Evolutionary conservation across 2,888 invertebrate genomes (phyloP), one percentile per base, ranked within the genome.

Genomic region (Polydesmus complanatus): DNA sequence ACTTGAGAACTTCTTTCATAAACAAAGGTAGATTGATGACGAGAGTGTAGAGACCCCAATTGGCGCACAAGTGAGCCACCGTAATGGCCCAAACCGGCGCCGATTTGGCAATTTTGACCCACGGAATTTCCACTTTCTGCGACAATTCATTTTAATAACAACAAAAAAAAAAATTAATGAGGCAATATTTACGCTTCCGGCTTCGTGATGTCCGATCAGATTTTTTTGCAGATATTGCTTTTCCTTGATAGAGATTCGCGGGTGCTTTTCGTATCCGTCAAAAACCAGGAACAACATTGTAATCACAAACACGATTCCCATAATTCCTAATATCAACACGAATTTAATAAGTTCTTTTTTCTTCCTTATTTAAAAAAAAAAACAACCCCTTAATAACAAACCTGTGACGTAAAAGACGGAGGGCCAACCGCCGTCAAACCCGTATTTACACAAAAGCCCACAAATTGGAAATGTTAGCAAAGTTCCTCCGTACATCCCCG

Each of bases 331-430:
- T 52, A 68, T 49, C 63, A 58, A 47, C 70, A 73, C 22, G 21
- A 56, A 68, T 61, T n/a, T 37, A 37, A 14, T 37, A n/a, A n/a
- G n/a, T n/a, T n/a, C n/a, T n/a, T n/a, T n/a, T n/a, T n/a, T n/a
- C n/a, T n/a, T n/a, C n/a, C n/a, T 48, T 48, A 18, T 48, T 14
- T 14, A 14, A 48, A 48, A 48, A 14, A 37, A 14, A 37, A 37
- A 37, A 37, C 37, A 8, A 37, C 14, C 37, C 8, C 14, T 37
- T 37, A 37, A 37, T 8, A 5, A 55, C 5, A 21, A 21, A 74
- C 79, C 79, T 56, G 81, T 71, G 14, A 78, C 70, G 69, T 82
- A 83, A 70, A 82, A 83, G 3, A 81, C 78, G 14, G 76, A 74
- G 1, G 78, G 76, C 83, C 83, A 83, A 18, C 81, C 80, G 3